Evolutionary conservation across 2,888 invertebrate genomes (phyloP).

Genomic region (Horisme vitalbata): DNA sequence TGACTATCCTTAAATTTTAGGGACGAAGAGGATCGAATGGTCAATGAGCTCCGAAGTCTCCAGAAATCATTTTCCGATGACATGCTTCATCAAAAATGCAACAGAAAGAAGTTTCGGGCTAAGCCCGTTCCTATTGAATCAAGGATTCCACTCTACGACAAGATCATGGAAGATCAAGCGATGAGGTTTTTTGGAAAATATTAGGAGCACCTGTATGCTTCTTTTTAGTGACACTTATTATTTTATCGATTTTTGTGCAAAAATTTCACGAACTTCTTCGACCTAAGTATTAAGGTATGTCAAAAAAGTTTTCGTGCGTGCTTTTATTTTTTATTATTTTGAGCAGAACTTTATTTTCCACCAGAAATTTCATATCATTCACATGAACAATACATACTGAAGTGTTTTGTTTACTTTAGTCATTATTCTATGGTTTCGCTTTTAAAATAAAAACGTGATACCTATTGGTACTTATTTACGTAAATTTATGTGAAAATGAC

Average conservation of each 20-base stretch:
- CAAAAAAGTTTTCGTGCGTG: too few species aligned
- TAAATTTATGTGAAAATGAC: too few species aligned
- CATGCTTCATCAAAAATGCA: slow-evolving; percentile 73
- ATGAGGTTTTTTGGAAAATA: slow-evolving; percentile 78
- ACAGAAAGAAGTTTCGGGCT: slow-evolving; percentile 81
- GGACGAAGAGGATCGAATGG: slow-evolving; percentile 85
- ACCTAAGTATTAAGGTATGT: too few species aligned
- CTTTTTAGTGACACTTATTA: slow-evolving; percentile 43
- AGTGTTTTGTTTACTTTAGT: too few species aligned
- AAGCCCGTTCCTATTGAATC: slow-evolving; percentile 87
- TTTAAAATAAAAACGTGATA: too few species aligned
- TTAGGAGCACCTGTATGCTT: slow-evolving; percentile 52
- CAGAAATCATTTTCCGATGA: slow-evolving; percentile 75
- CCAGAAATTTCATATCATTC: too few species aligned
- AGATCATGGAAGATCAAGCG: slow-evolving; percentile 88
- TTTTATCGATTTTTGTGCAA: slow-evolving; percentile 4
- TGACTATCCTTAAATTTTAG: slow-evolving; percentile 72
- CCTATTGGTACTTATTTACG: too few species aligned
- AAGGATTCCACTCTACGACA: slow-evolving; percentile 87
- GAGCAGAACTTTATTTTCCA: too few species aligned
- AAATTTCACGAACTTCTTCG: neutral
- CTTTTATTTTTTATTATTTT: too few species aligned
- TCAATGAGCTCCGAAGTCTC: slow-evolving; percentile 73
- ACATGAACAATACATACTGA: too few species aligned
- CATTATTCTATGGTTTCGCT: too few species aligned